phyloP scores from a whole-genome alignment of 1,140 invertebrate genomes.

The Magallana ariakensis region DNA sequence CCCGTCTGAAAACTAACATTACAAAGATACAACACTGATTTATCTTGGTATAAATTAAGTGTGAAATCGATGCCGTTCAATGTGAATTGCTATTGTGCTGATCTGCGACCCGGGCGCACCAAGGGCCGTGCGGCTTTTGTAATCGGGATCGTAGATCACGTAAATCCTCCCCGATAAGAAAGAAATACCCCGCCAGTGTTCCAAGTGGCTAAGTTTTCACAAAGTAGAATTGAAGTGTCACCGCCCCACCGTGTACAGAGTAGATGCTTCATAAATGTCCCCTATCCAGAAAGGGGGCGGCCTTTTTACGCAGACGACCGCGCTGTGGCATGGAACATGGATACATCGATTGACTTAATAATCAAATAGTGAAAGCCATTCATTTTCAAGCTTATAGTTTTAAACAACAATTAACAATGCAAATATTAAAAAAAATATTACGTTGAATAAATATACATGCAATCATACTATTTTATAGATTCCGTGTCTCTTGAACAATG shows the following conservation, averaged over 20 bases:
- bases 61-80: slow-evolving; percentile 33
- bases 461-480: too few species aligned
- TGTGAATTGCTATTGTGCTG: slow-evolving; percentile 31
- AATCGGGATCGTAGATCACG: slow-evolving; percentile 35
- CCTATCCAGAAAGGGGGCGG: not conserved
- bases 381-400: too few species aligned
- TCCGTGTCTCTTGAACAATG: too few species aligned
- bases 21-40: slow-evolving; percentile 34
- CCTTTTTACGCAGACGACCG: not conserved
- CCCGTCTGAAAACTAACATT: slow-evolving; percentile 23
- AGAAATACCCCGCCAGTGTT: slow-evolving; percentile 30
- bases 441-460: too few species aligned
- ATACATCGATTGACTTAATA: too few species aligned
- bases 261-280: slow-evolving; percentile 20
- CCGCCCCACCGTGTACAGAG: slow-evolving; percentile 9
- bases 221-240: slow-evolving; percentile 28
- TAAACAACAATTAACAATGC: too few species aligned
- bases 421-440: too few species aligned
- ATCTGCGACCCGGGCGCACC: slow-evolving; percentile 30
- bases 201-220: slow-evolving; percentile 25
- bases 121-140: slow-evolving; percentile 31
- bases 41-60: slow-evolving; percentile 35
- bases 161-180: slow-evolving; percentile 22
- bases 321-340: too few species aligned
- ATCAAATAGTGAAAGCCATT: too few species aligned